Percentiles rank a stretch among this genome's conserved stretches.
Conservation (phyloP, 2,888 invertebrate genomes). For the Hypselothyrea guttata region DNA sequence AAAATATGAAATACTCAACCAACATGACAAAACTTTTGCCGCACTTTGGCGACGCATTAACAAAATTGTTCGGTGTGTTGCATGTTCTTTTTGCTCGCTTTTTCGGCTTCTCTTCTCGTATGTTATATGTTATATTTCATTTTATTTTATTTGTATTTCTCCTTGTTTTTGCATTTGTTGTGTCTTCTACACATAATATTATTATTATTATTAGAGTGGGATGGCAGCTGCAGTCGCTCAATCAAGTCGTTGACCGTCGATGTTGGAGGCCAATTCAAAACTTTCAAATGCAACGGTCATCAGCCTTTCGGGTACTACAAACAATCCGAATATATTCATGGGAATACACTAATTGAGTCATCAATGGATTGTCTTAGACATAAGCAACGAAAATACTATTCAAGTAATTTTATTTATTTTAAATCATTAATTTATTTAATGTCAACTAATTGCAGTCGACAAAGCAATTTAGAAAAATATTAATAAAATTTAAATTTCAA, state of each 20-base stretch:
- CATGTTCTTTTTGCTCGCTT: slow-evolving; percentile 18
- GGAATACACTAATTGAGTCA: no score
- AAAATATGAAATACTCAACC: slow-evolving; percentile 35
- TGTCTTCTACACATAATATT: slow-evolving; percentile 1
- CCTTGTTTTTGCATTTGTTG: slow-evolving; percentile 2
- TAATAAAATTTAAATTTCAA: no score
- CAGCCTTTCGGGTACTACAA: slow-evolving; percentile 4
- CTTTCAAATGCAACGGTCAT: slow-evolving; percentile 45
- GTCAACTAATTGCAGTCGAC: no score
- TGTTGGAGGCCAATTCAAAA: slow-evolving; percentile 39
- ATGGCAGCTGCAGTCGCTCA: slow-evolving; percentile 38
- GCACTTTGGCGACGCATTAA: slow-evolving; percentile 63
- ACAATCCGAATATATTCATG: no score
- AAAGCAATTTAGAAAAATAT: no score
- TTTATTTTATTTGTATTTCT: no score
- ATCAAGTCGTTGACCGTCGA: slow-evolving; percentile 63
- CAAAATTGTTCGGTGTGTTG: slow-evolving; percentile 50
- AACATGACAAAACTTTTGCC: slow-evolving; percentile 72
- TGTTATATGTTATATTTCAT: no score
- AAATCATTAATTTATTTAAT: no score
- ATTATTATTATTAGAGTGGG: slow-evolving; percentile 5
- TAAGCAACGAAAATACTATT: no score
- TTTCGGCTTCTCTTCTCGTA: not conserved
- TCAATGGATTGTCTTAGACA: no score
- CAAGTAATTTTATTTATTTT: no score